These are phyloP conservation scores for Poeciliopsis occidentalis DNA, from an alignment of 2,113 vertebrate species.

Conservation along the genomic window DNA sequence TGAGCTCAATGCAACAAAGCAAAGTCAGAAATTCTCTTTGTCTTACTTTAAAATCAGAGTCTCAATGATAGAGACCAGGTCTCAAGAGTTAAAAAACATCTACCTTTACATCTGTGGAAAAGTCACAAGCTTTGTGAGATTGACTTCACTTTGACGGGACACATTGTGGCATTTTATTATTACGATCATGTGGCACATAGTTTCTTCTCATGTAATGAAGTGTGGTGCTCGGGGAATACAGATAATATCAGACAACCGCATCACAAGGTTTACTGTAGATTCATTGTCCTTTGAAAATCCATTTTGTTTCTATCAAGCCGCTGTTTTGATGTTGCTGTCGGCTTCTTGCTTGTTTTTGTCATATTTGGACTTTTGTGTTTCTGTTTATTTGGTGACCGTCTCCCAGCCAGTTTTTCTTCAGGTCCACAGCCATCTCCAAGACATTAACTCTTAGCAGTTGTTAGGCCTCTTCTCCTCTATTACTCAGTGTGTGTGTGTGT, in stretches of 20 bases:
- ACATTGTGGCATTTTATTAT: not conserved
- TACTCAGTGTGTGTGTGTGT: conserved; percentile 26
- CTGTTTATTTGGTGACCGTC: conserved; percentile 16
- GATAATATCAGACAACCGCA: not conserved
- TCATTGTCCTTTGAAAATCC: not conserved
- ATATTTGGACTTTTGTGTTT: not conserved
- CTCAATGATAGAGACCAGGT: not conserved
- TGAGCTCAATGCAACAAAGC: not conserved
- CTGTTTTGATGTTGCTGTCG: not conserved
- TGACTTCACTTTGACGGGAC: not conserved
- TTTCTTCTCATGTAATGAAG: not conserved
- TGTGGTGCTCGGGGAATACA: not conserved
- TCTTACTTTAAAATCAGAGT: not conserved
- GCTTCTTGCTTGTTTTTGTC: not conserved
- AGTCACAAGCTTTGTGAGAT: no score
- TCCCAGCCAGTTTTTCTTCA: conserved; percentile 5
- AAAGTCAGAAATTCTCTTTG: not conserved
- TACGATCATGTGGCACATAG: not conserved
- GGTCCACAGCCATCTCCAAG: conserved; percentile 51
- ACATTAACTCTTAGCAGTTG: conserved; percentile 41
- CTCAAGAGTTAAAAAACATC: not conserved
- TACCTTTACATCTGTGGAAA: not conserved
- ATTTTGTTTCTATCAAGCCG: not conserved
- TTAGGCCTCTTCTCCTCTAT: conserved; percentile 36
- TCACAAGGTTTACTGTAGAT: not conserved